Percentiles rank a stretch among this genome's conserved stretches.
Conservation (phyloP, 2,797 vertebrate genomes). For the Pagetopsis macropterus region DNA sequence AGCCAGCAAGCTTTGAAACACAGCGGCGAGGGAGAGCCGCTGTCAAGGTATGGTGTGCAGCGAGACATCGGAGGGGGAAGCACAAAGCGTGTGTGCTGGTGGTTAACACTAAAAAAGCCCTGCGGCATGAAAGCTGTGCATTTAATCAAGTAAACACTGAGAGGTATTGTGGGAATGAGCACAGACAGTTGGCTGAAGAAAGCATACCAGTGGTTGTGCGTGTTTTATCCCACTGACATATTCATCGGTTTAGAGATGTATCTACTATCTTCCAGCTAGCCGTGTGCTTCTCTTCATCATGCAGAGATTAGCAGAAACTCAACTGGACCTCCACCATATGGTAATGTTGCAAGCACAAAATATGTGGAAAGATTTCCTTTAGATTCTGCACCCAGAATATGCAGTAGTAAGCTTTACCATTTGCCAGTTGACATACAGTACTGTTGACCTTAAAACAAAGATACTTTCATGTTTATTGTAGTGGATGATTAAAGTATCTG, state of each 20-base stretch:
- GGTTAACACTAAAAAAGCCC: conserved; percentile 44
- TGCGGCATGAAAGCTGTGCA: conserved; percentile 32
- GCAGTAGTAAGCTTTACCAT: background rate
- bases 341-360: background rate
- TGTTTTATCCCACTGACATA: conserved; percentile 20
- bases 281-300: background rate
- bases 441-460: background rate
- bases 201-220: conserved; percentile 31
- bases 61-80: conserved; percentile 35
- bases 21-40: conserved; percentile 34
- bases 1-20: conserved; percentile 39
- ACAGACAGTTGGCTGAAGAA: conserved; percentile 12
- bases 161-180: conserved; percentile 31
- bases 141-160: conserved; percentile 35
- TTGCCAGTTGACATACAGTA: background rate
- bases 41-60: conserved; percentile 51
- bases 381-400: background rate
- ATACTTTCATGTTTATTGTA: background rate
- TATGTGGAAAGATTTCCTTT: background rate
- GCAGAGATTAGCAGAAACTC: background rate
- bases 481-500: background rate
- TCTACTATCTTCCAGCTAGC: conserved; percentile 7
- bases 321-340: background rate
- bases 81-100: conserved; percentile 34
- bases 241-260: conserved; percentile 18